Evolutionary conservation across 2,113 vertebrate genomes (phyloP).

Genomic region (Mustelus asterias): DNA sequence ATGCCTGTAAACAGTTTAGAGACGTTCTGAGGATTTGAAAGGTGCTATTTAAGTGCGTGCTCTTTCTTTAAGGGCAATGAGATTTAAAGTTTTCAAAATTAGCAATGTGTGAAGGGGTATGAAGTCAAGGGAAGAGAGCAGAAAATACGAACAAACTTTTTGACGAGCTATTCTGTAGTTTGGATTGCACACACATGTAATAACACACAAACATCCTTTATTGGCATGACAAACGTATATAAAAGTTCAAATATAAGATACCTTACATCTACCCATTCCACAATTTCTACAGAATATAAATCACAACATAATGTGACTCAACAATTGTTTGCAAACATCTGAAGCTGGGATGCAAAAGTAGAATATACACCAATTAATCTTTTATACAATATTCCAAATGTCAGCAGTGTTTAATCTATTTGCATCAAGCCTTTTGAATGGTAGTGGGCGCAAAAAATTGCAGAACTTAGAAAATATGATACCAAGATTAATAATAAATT

Average conservation of each 20-base stretch:
- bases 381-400: not conserved
- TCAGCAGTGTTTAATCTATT: not conserved
- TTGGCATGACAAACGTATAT: not conserved
- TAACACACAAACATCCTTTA: not conserved
- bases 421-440: not conserved
- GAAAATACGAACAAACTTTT: not conserved
- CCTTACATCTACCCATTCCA: not conserved
- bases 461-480: not conserved
- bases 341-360: not conserved
- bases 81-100: not conserved
- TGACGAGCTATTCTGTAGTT: not conserved
- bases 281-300: not conserved
- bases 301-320: not conserved
- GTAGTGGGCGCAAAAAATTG: not conserved
- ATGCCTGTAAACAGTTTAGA: not conserved
- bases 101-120: not conserved
- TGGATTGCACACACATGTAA: not conserved
- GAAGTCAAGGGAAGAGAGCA: not conserved
- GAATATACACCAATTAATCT: not conserved
- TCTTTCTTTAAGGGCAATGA: not conserved
- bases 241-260: not conserved
- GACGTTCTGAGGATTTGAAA: not conserved
- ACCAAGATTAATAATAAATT: not conserved
- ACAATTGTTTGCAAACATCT: not conserved
- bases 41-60: not conserved